Percentiles rank a stretch among this genome's conserved stretches.
phyloP scores from a whole-genome alignment of 2,797 vertebrate genomes.

The Lagorchestes hirsutus region DNA sequence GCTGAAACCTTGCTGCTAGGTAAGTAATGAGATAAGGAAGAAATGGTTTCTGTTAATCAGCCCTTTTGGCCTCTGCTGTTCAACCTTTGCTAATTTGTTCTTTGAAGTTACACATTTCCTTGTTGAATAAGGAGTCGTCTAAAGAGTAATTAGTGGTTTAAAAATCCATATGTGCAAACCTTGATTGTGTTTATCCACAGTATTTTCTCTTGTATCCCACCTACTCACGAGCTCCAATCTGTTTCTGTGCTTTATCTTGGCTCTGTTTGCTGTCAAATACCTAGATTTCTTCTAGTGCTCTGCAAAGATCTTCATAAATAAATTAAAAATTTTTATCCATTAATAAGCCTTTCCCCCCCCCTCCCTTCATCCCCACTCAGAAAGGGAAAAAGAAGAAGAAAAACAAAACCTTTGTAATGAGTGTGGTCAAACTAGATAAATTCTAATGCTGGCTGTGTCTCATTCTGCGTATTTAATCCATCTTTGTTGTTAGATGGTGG shows the following conservation, averaged over 20 bases:
- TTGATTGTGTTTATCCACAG: conserved; percentile 42
- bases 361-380: neutral
- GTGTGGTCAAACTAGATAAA: neutral
- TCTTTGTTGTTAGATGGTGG: neutral
- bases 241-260: conserved; percentile 14
- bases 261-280: conserved; percentile 12
- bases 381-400: neutral
- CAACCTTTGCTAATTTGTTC: conserved; percentile 78
- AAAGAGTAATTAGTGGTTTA: conserved; percentile 71
- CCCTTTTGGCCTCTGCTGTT: conserved; percentile 63
- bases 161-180: conserved; percentile 36
- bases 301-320: neutral
- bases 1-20: conserved; percentile 54
- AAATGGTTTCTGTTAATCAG: conserved; percentile 75
- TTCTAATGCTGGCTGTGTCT: neutral
- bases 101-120: conserved; percentile 80
- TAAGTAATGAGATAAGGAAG: conserved; percentile 69
- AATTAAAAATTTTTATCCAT: neutral
- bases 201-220: conserved; percentile 10
- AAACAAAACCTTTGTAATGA: neutral
- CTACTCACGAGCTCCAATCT: neutral
- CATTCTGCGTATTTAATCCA: neutral
- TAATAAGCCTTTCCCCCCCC: neutral
- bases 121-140: conserved; percentile 72
- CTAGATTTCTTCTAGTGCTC: neutral